Conservation (phyloP, 2,888 invertebrate species). For the Gymnosoma rotundatum region DNA sequence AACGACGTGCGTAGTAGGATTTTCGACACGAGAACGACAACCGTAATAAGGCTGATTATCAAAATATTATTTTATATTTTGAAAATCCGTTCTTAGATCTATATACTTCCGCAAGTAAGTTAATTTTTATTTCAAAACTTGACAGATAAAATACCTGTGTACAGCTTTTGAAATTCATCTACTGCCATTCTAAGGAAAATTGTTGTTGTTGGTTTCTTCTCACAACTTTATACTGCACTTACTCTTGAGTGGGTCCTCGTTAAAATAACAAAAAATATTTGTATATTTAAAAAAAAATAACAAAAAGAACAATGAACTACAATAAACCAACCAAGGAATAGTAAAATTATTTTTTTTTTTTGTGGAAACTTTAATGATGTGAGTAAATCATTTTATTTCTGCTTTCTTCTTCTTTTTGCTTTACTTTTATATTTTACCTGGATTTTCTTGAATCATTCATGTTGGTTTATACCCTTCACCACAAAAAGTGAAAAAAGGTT, state of each 20-base stretch:
- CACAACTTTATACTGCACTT: slow-evolving; percentile 51
- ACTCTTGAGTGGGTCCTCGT: slow-evolving; percentile 61
- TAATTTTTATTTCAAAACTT: too few relatives aligned
- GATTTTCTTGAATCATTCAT: slow-evolving; percentile 4
- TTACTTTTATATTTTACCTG: background rate
- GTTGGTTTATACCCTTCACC: too few relatives aligned
- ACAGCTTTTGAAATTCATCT: slow-evolving; percentile 1
- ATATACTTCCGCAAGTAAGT: too few relatives aligned
- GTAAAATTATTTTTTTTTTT: slow-evolving; percentile 50
- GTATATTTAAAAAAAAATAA: background rate
- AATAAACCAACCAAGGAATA: slow-evolving; percentile 24
- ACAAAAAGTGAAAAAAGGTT: too few relatives aligned
- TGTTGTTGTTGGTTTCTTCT: slow-evolving; percentile 22
- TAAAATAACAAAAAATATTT: slow-evolving; percentile 14
- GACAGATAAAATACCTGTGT: background rate
- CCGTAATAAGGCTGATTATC: too few relatives aligned
- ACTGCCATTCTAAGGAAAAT: background rate
- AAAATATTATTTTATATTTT: too few relatives aligned
- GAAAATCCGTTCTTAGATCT: too few relatives aligned
- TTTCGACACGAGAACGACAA: too few relatives aligned
- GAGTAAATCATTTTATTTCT: slow-evolving; percentile 41
- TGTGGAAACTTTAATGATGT: slow-evolving; percentile 62
- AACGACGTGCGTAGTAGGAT: too few relatives aligned
- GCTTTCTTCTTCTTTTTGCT: background rate
- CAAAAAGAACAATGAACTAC: background rate